Conservation (phyloP, 2,797 vertebrate genomes). For the Champsocephalus gunnari region DNA sequence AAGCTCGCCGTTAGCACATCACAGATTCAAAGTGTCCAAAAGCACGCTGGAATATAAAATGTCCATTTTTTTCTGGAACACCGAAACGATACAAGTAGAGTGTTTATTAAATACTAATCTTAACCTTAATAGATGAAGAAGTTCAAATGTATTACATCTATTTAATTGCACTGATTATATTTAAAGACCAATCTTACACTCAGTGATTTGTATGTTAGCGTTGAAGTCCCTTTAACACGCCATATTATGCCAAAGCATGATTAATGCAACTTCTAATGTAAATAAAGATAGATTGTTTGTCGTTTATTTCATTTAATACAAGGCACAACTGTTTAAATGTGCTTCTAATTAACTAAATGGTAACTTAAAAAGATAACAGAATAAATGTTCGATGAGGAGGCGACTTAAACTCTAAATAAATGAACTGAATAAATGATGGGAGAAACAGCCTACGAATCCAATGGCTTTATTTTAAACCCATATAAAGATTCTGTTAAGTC, state of each 20-base stretch:
- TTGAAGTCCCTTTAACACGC: background rate
- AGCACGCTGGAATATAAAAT: constrained; percentile 3
- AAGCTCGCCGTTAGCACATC: constrained; percentile 7
- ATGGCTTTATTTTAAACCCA: background rate
- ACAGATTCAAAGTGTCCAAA: constrained; percentile 21
- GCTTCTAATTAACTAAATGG: constrained; percentile 44
- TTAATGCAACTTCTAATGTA: constrained; percentile 32
- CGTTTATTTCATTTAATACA: constrained; percentile 36
- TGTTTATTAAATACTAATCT: background rate
- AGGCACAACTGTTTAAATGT: constrained; percentile 46
- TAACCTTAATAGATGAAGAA: too few species aligned
- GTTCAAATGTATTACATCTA: background rate
- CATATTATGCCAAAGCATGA: background rate
- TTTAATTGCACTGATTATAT: background rate
- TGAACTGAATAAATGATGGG: constrained; percentile 20
- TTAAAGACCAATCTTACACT: background rate
- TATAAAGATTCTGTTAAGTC: constrained; percentile 20
- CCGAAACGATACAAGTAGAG: background rate
- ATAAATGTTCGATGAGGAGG: constrained; percentile 44
- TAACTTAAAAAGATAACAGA: constrained; percentile 52
- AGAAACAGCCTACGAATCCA: constrained; percentile 6
- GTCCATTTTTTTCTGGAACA: constrained; percentile 1
- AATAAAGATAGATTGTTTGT: constrained; percentile 41
- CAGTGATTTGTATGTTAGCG: background rate
- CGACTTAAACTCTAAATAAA: constrained; percentile 41